Base-by-base conservation (phyloP, 2,888 invertebrate genomes). In the Spicauda simplicius region DNA sequence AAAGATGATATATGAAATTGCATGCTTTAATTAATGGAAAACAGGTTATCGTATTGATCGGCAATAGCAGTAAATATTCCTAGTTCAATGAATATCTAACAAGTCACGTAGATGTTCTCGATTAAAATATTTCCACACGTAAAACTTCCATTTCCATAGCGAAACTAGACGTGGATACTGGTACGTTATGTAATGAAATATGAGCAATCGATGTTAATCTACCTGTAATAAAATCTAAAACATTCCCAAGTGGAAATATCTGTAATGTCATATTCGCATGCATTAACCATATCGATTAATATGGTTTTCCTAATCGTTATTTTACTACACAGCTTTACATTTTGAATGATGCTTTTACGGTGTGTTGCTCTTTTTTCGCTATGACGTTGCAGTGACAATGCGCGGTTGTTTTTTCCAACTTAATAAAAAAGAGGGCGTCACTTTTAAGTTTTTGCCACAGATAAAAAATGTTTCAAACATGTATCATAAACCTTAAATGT, bases 71-170 rank as follows among this genome's bases (percentile, higher is more conserved):
- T n/a, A 61, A 66, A 66, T 66, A 61, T 61, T 33, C 70, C 60
- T 66, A 64, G 59, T n/a, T 66, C 41, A 60, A 61, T 66, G 60
- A 66, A 55, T 54, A 73, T 71, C 64, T 72, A 68, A 67, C 71
- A 74, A 71, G 76, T 72, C 74, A 74, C 72, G 76, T 74, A 75
- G 71, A 69, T 66, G 63, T 67, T 52, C 50, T 54, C 67, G 69
- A 71, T 71, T 72, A 68, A 71, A 68, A 71, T 53, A 59, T 73
- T 74, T 74, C 71, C 70, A 60, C 70, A 64, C 57, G 65, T 74
- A 74, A 77, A 74, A 71, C 73, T 76, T 77, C 74, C 75, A 77
- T 65, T 75, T 72, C 69, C 67, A 67, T 70, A 71, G 65, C 68
- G 64, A 69, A 66, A 60, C 66, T 61, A 60, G 55, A 60, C 60